Base-by-base conservation (phyloP, 2,113 vertebrate species). In the Prinia subflava region DNA sequence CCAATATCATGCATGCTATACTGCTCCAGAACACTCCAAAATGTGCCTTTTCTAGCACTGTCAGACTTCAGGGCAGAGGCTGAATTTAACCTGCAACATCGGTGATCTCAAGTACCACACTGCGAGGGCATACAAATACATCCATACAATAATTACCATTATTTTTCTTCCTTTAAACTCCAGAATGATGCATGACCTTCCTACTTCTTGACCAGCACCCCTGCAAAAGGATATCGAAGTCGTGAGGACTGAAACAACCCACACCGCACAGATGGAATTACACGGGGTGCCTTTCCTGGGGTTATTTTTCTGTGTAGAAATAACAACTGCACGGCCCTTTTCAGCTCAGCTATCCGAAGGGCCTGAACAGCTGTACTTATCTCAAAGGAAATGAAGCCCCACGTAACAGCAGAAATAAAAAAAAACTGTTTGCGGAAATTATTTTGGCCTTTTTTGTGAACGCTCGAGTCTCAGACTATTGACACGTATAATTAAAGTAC, bases 151-250 rank as follows among this genome's bases (percentile, higher is more conserved):
- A 94, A 84, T 97, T 98, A 99, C 99, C 99, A 99, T 99, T 74
- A 99, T 99, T 97, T 99, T 99, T 88, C 99, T 99, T 96, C 99
- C 99, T 98, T 99, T 99, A 97, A 99, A 99, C 91, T 99, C 99
- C 94, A 99, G 95, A 92, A 99, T 99, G 89, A 99, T 99, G 86
- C 99, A 99, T 93, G 99, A 99, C 87, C 99, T 98, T 96, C 99
- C 99, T 55, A 99, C 99, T 97, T 99, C 99, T 82, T 99, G 99
- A 4, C 99, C 99, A 93, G 99, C 99, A 89, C 99, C 99, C 35
- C 99, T 99, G 97, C 68, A 95, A 94, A 78, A 63, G 33, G 89
- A 71, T 7, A 78, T 27, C 23, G 83, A 42, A 89, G 55, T 76
- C 49, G 86, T 5, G 18, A 68, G 63, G 52, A 49, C 16, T 12